These are phyloP conservation scores for Atherix ibis DNA, from an alignment of 2,888 invertebrate genomes.

Conservation along the genomic window DNA sequence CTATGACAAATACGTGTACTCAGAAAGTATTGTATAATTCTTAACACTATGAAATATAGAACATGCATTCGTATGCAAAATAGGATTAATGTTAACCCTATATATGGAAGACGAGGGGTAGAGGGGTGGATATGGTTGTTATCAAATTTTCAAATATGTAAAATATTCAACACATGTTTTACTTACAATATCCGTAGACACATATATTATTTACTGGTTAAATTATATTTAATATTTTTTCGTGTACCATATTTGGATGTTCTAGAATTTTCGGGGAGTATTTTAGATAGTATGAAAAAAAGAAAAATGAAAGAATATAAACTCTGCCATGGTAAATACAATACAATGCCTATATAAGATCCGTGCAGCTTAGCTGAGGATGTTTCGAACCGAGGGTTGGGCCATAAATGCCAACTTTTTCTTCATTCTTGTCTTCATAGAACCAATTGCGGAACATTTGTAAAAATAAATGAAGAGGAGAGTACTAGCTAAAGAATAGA, in stretches of 20 bases:
- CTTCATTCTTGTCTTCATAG: conserved; percentile 4
- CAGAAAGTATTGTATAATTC: no score
- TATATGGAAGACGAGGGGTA: no score
- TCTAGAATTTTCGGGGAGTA: background rate
- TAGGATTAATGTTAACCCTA: no score
- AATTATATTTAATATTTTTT: conserved; percentile 9
- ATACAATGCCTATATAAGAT: no score
- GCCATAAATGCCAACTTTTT: conserved; percentile 7
- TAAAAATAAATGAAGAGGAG: conserved; percentile 3
- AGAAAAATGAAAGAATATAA: background rate
- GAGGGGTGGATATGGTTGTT: no score
- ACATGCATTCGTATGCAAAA: no score
- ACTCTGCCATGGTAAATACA: no score
- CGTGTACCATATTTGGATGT: conserved; percentile 4
- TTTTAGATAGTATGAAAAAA: background rate
- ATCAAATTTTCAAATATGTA: conserved; percentile 6
- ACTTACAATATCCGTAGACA: conserved; percentile 1
- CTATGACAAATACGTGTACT: no score
- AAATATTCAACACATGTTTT: conserved; percentile 7
- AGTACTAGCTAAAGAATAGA: no score
- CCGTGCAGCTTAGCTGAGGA: no score
- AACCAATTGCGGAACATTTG: conserved; percentile 5
- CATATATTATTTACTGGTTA: conserved; percentile 5
- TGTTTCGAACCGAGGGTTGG: no score
- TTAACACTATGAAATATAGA: no score